A percentile compares a stretch with the other conserved stretches of the same genome.
phyloP scores from a whole-genome alignment of 2,888 invertebrate genomes.

The Apodemia mormo region DNA sequence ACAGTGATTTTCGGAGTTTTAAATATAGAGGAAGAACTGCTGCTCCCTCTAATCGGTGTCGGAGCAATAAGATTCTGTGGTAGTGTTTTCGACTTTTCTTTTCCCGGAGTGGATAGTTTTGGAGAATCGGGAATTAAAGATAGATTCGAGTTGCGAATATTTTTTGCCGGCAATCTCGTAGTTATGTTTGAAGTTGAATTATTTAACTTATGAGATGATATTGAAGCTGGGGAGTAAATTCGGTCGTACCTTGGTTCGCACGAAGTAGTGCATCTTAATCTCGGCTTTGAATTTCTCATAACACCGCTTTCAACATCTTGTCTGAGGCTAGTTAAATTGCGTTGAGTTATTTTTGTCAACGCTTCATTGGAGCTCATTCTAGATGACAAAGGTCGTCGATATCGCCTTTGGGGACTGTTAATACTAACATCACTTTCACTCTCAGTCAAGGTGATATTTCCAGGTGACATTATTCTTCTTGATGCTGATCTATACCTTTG shows the following conservation, averaged over 20 bases:
- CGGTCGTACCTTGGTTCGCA: conserved; percentile 74
- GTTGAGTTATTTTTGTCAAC: conserved; percentile 62
- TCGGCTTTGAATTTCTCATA: conserved; percentile 60
- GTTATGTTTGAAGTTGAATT: conserved; percentile 62
- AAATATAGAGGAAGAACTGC: conserved; percentile 72
- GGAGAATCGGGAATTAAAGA: conserved; percentile 74
- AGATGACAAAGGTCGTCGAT: conserved; percentile 68
- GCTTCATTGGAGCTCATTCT: conserved; percentile 73
- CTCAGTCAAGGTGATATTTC: conserved; percentile 70
- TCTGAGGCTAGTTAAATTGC: conserved; percentile 67
- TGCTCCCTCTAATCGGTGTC: conserved; percentile 73
- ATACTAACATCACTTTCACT: conserved; percentile 73
- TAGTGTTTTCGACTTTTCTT: conserved; percentile 83
- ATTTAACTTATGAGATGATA: conserved; percentile 67
- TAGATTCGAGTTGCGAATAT: conserved; percentile 70
- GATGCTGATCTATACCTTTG: conserved; percentile 58
- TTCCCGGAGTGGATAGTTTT: conserved; percentile 65
- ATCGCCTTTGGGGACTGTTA: conserved; percentile 64
- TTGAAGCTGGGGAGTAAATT: conserved; percentile 70
- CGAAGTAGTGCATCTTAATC: conserved; percentile 69
- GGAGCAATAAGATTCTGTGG: conserved; percentile 80
- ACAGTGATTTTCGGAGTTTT: conserved; percentile 69
- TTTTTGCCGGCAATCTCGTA: conserved; percentile 51
- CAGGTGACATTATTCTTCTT: conserved; percentile 55
- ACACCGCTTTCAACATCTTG: conserved; percentile 63